These are phyloP conservation scores for Dallia pectoralis DNA, from an alignment of 2,797 vertebrate species.

Conservation along the genomic window DNA sequence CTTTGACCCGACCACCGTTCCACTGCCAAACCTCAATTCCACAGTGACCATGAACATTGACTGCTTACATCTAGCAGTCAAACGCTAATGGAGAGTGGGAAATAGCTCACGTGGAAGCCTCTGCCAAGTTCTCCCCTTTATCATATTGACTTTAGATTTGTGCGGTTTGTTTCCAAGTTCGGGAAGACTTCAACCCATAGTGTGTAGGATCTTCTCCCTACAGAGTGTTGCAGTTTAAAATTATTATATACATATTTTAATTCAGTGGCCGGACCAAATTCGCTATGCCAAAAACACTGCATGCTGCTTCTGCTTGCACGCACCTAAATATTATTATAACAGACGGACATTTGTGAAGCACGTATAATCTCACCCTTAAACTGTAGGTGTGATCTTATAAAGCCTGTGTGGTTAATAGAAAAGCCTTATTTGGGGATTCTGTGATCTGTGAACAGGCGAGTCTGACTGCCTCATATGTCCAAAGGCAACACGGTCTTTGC, in stretches of 20 bases:
- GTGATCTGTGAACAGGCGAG: slow-evolving; percentile 4
- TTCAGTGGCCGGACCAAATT: not conserved
- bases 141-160: not conserved
- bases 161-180: not conserved
- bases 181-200: not conserved
- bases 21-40: slow-evolving; percentile 4
- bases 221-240: not conserved
- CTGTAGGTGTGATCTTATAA: slow-evolving; percentile 25
- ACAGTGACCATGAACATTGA: not conserved
- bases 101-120: not conserved
- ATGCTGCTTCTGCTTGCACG: no score
- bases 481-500: slow-evolving; percentile 32
- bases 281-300: no score
- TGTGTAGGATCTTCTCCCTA: not conserved
- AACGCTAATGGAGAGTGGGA: not conserved
- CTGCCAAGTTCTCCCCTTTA: not conserved
- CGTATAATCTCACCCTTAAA: slow-evolving; percentile 9
- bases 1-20: not conserved
- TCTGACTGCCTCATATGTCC: slow-evolving; percentile 27
- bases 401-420: slow-evolving; percentile 16
- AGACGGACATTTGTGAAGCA: not conserved
- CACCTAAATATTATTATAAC: not conserved
- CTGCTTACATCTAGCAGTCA: not conserved
- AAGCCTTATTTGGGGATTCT: slow-evolving; percentile 47
- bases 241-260: not conserved